Conservation (phyloP, 2,888 invertebrate species). For the Campoletis raptor region DNA sequence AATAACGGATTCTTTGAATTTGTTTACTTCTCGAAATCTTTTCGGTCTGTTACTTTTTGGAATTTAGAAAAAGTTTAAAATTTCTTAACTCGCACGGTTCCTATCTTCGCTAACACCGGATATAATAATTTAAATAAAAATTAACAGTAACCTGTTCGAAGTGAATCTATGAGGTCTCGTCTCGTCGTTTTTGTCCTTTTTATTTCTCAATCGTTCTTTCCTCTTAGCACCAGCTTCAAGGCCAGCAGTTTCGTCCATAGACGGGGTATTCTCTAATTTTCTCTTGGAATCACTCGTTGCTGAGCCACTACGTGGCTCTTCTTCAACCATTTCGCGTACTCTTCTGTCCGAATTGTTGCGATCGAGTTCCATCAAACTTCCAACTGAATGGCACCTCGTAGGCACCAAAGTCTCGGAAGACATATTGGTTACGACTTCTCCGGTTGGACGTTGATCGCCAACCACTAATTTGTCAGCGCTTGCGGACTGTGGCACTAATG, state of each 20-base stretch:
- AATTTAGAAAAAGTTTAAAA: too few relatives aligned
- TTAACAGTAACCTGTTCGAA: constrained; percentile 71
- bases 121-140: background rate
- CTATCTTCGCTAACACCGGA: too few relatives aligned
- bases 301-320: constrained; percentile 85
- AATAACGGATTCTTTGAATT: too few relatives aligned
- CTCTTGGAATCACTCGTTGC: constrained; percentile 88
- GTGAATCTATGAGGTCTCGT: constrained; percentile 77
- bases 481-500: constrained; percentile 92
- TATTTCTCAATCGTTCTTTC: constrained; percentile 87
- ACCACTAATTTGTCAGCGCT: constrained; percentile 90
- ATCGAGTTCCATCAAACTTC: constrained; percentile 90
- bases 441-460: constrained; percentile 85
- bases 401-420: constrained; percentile 83
- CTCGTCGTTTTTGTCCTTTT: constrained; percentile 79
- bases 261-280: constrained; percentile 91
- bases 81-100: too few relatives aligned
- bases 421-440: constrained; percentile 77
- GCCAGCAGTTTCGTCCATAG: constrained; percentile 87
- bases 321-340: constrained; percentile 74
- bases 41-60: too few relatives aligned
- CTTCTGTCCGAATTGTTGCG: constrained; percentile 88
- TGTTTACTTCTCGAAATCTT: too few relatives aligned
- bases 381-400: constrained; percentile 89
- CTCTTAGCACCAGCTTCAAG: constrained; percentile 83